Evolutionary conservation across 2,113 vertebrate species (phyloP), one percentile per base, ranked within the genome.

Genomic region (Asarcornis scutulata): DNA sequence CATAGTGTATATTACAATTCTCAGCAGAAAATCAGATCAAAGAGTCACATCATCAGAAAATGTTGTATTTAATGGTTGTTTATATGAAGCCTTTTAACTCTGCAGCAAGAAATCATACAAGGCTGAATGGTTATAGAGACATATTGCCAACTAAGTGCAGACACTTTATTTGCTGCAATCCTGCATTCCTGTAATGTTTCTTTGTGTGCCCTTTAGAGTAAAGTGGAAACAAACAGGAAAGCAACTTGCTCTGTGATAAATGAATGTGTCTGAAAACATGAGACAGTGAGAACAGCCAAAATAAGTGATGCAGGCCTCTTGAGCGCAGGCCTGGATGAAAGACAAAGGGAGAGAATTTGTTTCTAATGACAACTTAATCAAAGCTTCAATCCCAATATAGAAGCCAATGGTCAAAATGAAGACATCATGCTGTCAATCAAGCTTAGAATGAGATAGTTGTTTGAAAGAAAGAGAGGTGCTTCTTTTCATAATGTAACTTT

Each of bases 181-280:
- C 63, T 92, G 76, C 96, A 96, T 98, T 98, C 96, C 64, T 98
- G 60, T 88, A 86, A 95, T 97, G 86, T 92, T 98, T 98, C 96
- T 92, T 59, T 80, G 38, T 79, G 83, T 93, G 89, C 93, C 82
- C 94, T 97, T 97, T 96, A 93, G 88, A 97, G 86, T 88, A 95
- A 96, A 97, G 96, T 96, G 89, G 97, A 98, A 98, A 98, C 95
- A 98, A 98, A 97, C 85, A 98, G 92, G 77, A 80, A 94, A 97
- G 94, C 97, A 91, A 92, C 96, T 97, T 95, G 82, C 60, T 96
- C 86, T 83, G 40, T 97, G 97, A 98, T 97, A 97, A 98, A 97
- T 97, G 92, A 97, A 83, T 64, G 71, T 84, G 86, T 96, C 96
- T 82, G 58, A 97, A 97, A 98, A 97, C 83, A 96, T 44, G 68